Conservation (phyloP, 2,113 vertebrate species). For the Chauna torquata region DNA sequence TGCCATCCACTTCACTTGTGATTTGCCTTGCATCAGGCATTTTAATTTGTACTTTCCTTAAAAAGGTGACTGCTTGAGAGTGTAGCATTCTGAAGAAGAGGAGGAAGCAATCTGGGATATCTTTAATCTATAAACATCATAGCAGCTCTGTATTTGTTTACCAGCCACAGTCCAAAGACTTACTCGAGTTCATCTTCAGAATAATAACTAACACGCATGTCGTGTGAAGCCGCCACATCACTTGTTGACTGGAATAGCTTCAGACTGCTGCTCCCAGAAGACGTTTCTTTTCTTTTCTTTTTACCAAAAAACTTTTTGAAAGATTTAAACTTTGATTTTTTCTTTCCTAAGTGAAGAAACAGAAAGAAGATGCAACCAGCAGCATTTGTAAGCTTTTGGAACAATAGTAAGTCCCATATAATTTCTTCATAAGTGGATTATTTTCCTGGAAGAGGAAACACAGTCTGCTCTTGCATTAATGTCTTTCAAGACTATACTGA, state of each 20-base stretch:
- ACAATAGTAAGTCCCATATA: neutral
- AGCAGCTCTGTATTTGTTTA: neutral
- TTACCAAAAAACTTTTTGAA: conserved; percentile 87
- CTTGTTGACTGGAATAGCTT: conserved; percentile 84
- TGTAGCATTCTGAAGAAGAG: neutral
- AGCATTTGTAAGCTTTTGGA: neutral
- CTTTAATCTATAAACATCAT: neutral
- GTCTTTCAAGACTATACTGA: neutral
- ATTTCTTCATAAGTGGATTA: neutral
- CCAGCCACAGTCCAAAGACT: conserved; percentile 42
- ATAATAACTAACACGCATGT: conserved; percentile 65
- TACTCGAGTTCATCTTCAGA: conserved; percentile 86
- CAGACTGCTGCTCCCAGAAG: conserved; percentile 61
- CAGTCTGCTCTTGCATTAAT: neutral
- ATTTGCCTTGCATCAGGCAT: neutral
- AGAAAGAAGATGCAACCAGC: neutral
- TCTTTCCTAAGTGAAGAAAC: conserved; percentile 78
- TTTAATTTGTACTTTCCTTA: neutral
- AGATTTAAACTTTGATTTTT: conserved; percentile 87
- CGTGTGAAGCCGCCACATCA: conserved; percentile 75
- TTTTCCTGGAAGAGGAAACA: neutral
- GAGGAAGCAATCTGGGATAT: neutral
- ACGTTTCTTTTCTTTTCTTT: conserved; percentile 80
- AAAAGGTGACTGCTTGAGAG: neutral
- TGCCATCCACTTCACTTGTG: neutral